Evolutionary conservation across 1,140 invertebrate species (phyloP).

Genomic region (Drosophila sproati): DNA sequence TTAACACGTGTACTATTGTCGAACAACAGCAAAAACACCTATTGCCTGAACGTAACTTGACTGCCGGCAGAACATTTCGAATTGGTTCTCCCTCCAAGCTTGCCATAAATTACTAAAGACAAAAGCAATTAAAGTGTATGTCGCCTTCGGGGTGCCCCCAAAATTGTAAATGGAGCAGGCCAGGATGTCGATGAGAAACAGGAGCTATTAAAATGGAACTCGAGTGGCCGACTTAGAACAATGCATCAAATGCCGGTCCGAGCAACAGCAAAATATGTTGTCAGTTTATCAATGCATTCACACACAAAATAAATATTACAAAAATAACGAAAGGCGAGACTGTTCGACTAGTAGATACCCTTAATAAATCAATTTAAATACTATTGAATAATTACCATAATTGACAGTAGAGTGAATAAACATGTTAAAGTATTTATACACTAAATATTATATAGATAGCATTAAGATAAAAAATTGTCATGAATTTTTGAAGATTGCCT

Average conservation of each 20-base stretch:
- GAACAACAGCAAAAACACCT: not conserved
- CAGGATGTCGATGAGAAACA: not conserved
- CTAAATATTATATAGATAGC: no score
- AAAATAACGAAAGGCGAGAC: no score
- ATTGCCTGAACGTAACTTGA: not conserved
- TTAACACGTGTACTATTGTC: not conserved
- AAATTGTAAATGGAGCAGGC: conserved; percentile 5
- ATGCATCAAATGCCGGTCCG: conserved; percentile 25
- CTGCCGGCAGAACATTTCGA: not conserved
- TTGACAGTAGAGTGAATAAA: no score
- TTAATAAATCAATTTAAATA: not conserved
- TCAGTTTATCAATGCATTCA: conserved; percentile 33
- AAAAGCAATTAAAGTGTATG: conserved; percentile 49
- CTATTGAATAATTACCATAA: no score
- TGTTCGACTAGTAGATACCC: not conserved
- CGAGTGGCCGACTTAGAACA: conserved; percentile 25
- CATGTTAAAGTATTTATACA: no score
- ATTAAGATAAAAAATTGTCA: no score
- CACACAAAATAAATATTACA: not conserved
- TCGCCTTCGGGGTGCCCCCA: conserved; percentile 11
- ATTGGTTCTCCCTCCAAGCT: not conserved
- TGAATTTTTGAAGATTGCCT: no score
- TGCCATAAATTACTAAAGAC: conserved; percentile 42
- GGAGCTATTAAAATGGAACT: conserved; percentile 16
- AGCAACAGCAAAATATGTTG: conserved; percentile 40